These are phyloP conservation scores for Dipodomys merriami DNA, from an alignment of 2,113 vertebrate species.

Conservation along the genomic window DNA sequence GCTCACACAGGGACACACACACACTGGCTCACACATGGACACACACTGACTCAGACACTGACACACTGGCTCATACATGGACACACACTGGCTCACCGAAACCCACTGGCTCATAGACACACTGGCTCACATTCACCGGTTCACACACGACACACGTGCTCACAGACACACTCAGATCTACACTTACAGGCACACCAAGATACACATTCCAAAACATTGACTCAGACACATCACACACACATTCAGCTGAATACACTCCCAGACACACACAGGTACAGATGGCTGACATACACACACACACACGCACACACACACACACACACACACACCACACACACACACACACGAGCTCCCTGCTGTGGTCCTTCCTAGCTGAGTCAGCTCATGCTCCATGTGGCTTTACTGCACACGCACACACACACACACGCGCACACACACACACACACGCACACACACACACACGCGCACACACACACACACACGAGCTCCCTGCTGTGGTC, in stretches of 20 bases:
- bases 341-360: no score
- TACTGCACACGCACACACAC: no score
- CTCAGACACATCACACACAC: neutral
- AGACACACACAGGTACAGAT: neutral
- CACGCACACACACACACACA: no score
- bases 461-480: no score
- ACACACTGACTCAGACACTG: neutral
- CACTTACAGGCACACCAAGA: neutral
- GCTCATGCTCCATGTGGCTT: neutral
- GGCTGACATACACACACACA: no score
- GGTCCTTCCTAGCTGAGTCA: neutral
- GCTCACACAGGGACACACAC: neutral
- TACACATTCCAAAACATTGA: neutral
- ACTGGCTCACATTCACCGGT: no score
- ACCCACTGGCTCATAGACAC: neutral
- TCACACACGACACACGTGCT: no score
- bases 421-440: no score
- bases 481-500: no score
- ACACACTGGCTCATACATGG: neutral
- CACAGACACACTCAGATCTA: neutral
- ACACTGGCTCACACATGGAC: neutral
- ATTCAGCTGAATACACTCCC: neutral
- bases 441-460: no score
- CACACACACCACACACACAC: rapidly evolving
- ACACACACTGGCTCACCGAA: neutral